phyloP scores from a whole-genome alignment of 2,113 vertebrate species.

The Tonatia bakeri region DNA sequence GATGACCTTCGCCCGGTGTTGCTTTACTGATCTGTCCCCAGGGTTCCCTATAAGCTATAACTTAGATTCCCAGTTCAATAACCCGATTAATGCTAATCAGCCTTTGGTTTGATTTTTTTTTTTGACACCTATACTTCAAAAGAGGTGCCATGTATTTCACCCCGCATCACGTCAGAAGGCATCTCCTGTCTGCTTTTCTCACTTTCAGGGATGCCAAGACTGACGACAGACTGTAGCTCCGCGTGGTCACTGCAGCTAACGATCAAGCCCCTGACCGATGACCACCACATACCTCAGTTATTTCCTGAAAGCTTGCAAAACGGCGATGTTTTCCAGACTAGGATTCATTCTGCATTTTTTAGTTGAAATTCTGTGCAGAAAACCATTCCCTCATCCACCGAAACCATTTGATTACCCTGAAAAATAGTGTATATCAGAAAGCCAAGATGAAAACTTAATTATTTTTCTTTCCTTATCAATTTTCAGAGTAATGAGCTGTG shows the following conservation, averaged over 20 bases:
- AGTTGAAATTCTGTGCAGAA: neutral
- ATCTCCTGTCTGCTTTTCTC: neutral
- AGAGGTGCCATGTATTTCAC: neutral
- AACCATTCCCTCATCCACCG: neutral
- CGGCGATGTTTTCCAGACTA: neutral
- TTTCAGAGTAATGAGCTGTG: neutral
- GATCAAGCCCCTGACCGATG: neutral
- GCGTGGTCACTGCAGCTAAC: neutral
- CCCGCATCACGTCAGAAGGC: neutral
- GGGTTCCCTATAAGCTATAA: neutral
- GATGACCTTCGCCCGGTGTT: neutral
- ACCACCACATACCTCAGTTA: neutral
- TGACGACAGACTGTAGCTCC: neutral
- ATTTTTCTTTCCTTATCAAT: neutral
- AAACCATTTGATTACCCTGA: neutral
- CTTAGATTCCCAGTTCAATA: neutral
- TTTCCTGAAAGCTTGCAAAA: neutral
- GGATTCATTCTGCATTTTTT: neutral
- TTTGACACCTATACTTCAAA: neutral
- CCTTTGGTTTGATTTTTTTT: neutral
- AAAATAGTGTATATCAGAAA: conserved; percentile 10
- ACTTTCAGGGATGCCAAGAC: neutral
- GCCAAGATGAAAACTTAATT: neutral
- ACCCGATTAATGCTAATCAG: neutral
- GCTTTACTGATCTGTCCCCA: no score